Conservation (phyloP, 2,797 vertebrate genomes). For the Carduelis carduelis region DNA sequence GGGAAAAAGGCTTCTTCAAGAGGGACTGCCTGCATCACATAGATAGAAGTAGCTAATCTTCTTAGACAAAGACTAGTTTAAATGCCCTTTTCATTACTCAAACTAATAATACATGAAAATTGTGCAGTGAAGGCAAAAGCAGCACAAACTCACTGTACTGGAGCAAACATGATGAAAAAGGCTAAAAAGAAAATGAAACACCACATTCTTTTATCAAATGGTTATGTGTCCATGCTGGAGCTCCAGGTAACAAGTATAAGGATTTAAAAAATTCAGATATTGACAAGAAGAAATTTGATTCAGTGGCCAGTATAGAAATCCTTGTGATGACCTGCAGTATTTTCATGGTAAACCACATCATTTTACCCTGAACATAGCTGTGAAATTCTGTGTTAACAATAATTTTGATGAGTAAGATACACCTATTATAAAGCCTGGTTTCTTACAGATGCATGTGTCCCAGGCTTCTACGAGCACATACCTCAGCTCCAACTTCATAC, state of each 20-base stretch:
- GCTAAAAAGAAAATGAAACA: neutral
- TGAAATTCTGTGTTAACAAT: neutral
- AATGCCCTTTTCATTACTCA: constrained; percentile 17
- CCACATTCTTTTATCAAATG: neutral
- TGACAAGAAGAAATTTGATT: neutral
- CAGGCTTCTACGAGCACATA: neutral
- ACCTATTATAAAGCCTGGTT: neutral
- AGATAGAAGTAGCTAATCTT: constrained; percentile 57
- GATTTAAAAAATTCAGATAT: neutral
- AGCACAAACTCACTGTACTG: constrained; percentile 1
- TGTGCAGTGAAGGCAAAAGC: constrained; percentile 7
- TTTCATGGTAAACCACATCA: neutral
- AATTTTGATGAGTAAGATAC: neutral
- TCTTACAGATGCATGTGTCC: neutral
- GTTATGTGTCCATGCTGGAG: neutral
- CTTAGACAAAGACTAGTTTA: constrained; percentile 38
- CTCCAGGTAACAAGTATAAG: neutral
- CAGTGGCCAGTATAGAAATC: neutral
- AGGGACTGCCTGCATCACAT: neutral
- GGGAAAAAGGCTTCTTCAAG: neutral
- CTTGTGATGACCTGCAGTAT: neutral
- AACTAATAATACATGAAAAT: constrained; percentile 26
- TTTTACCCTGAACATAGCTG: neutral
- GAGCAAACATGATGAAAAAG: neutral
- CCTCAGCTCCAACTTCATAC: neutral